Conservation (phyloP, 1,140 invertebrate species). For the Drosophila suzukii region DNA sequence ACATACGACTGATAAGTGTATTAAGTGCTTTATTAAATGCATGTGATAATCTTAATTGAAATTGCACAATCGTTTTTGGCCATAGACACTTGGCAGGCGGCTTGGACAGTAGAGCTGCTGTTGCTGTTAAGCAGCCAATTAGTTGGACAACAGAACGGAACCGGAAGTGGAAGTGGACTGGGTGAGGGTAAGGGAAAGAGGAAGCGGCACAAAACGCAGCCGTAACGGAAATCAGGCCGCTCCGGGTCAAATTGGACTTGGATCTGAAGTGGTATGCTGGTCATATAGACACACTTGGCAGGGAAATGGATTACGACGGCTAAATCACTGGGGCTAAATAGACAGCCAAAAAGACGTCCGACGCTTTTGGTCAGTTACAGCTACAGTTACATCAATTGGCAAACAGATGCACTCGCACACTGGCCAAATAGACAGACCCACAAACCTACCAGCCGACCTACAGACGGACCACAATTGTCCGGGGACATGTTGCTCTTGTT, state of each 20-base stretch:
- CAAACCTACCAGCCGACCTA: not conserved
- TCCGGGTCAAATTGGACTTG: slow-evolving; percentile 17
- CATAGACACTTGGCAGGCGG: slow-evolving; percentile 28
- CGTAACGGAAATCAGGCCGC: slow-evolving; percentile 34
- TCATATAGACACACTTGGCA: not conserved
- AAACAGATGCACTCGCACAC: slow-evolving; percentile 35
- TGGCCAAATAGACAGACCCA: not conserved
- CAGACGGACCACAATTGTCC: slow-evolving; percentile 61
- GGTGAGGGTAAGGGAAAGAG: not conserved
- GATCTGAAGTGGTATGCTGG: not conserved
- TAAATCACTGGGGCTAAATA: slow-evolving; percentile 75
- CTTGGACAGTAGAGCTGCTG: slow-evolving; percentile 45
- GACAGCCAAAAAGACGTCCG: slow-evolving; percentile 75
- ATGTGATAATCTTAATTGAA: slow-evolving; percentile 70
- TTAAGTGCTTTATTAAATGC: slow-evolving; percentile 58
- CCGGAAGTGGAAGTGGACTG: not conserved
- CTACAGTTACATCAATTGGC: slow-evolving; percentile 65
- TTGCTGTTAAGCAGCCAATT: slow-evolving; percentile 75
- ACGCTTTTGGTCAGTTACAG: slow-evolving; percentile 69
- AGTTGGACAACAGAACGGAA: slow-evolving; percentile 43
- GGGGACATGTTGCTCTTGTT: slow-evolving; percentile 70
- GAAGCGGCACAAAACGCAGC: slow-evolving; percentile 30
- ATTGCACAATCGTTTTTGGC: slow-evolving; percentile 65
- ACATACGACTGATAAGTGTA: slow-evolving; percentile 26
- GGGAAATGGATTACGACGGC: not conserved